Conservation (phyloP, 2,888 invertebrate species). For the Alsophila aescularia region DNA sequence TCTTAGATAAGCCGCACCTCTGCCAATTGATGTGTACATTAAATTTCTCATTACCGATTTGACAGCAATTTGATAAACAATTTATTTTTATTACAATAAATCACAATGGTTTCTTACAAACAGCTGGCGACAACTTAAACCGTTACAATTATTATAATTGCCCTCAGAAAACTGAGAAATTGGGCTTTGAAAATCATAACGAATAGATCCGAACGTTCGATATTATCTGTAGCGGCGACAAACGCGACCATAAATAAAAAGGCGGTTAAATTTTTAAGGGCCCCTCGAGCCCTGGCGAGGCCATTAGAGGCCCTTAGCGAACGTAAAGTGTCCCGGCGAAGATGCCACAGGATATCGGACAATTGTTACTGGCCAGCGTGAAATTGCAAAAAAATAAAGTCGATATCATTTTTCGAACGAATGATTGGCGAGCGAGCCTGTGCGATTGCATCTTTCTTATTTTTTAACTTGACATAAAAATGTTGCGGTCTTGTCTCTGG, state of each 20-base stretch:
- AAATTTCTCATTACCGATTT: no score
- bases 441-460: conserved; percentile 14
- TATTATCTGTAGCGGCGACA: conserved; percentile 36
- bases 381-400: conserved; percentile 61
- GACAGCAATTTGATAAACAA: no score
- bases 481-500: conserved; percentile 3
- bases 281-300: conserved; percentile 52
- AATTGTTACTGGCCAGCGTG: conserved; percentile 70
- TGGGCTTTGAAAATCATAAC: conserved; percentile 36
- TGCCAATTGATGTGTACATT: no score
- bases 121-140: background rate
- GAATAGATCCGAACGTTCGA: conserved; percentile 36
- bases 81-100: no score
- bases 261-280: conserved; percentile 81
- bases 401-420: conserved; percentile 44
- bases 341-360: conserved; percentile 71
- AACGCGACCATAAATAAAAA: conserved; percentile 77
- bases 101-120: background rate
- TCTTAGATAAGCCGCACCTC: no score
- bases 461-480: background rate
- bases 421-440: conserved; percentile 24
- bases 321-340: conserved; percentile 50
- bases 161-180: conserved; percentile 9
- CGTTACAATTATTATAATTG: background rate
- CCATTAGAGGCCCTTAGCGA: conserved; percentile 81